Evolutionary conservation across 2,888 invertebrate species (phyloP), one percentile per base, ranked within the genome.

Genomic region (Poecilobothrus nobilitatus): DNA sequence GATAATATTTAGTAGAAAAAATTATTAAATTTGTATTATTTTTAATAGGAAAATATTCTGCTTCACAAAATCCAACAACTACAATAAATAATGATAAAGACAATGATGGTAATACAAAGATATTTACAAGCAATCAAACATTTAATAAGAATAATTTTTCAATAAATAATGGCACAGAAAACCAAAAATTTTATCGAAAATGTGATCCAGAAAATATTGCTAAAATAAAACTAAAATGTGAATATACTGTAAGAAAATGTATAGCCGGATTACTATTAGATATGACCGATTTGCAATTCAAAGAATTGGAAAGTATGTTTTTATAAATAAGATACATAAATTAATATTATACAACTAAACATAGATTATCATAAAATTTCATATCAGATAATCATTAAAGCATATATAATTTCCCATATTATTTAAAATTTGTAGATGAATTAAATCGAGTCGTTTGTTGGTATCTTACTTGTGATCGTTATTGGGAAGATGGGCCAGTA

Each of bases 401-500:
- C 8, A 37, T 37, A 37, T 37, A 7, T 37, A 5, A 37, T 37
- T 10, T 4, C 8, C 4, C 8, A 37, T 37, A 5, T 37, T n/a
- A 7, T 37, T 37, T 37, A 37, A 10, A 6, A 9, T 7, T 22
- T 74, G 8, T 81, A 94, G 94, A 92, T 78, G 93, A 94, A 80
- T 86, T 95, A 83, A 92, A 94, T 80, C 88, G 91, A 76, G 91
- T 91, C 3, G 90, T 95, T 64, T 95, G 95, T 81, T 94, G 94
- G 90, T 95, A 94, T 82, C 84, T 95, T 77, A 93, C 93, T 73
- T 95, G 95, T 78, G 94, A 94, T 79, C 88, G 91, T 72, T 95
- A 94, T 81, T 95, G 94, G 94, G 93, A 95, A 81, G 92, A 93
- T 80, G 86, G 88, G 71, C 89, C 90, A 72, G 86, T 87, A 15